Evolutionary conservation across 2,797 vertebrate species (phyloP).

Genomic region (Alouatta caraya): DNA sequence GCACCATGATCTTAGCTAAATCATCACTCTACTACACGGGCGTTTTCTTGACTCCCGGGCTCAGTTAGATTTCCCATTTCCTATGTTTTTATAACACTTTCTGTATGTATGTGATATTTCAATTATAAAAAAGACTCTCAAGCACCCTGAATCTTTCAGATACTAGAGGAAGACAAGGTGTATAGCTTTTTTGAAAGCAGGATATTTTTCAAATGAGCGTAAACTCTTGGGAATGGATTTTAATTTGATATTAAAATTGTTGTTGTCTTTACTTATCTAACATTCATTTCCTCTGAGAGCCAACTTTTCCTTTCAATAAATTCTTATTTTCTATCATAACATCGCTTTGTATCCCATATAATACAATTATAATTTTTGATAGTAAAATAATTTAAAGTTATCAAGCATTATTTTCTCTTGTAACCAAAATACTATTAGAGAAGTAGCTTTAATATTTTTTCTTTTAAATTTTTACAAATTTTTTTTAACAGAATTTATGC

Average conservation of each 20-base stretch:
- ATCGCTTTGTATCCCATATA: background rate
- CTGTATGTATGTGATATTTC: background rate
- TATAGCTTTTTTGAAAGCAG: background rate
- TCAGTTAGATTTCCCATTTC: background rate
- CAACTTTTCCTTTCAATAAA: background rate
- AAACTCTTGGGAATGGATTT: background rate
- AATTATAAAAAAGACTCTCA: background rate
- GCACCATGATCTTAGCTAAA: background rate
- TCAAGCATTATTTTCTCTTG: background rate
- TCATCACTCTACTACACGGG: background rate
- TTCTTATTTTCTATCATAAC: background rate
- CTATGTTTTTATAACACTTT: background rate
- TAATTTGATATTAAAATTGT: background rate
- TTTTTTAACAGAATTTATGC: fast-evolving
- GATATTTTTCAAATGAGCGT: background rate
- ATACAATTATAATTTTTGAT: background rate
- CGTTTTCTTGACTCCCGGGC: background rate
- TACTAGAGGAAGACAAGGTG: background rate
- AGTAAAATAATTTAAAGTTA: background rate
- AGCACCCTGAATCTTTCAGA: background rate
- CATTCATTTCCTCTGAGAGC: background rate
- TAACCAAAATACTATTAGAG: background rate
- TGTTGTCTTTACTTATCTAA: background rate
- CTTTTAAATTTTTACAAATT: background rate
- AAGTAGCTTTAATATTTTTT: background rate